Evolutionary conservation across 1,140 invertebrate species (phyloP), one percentile per base, ranked within the genome.

Genomic region (Anadara kagoshimensis): DNA sequence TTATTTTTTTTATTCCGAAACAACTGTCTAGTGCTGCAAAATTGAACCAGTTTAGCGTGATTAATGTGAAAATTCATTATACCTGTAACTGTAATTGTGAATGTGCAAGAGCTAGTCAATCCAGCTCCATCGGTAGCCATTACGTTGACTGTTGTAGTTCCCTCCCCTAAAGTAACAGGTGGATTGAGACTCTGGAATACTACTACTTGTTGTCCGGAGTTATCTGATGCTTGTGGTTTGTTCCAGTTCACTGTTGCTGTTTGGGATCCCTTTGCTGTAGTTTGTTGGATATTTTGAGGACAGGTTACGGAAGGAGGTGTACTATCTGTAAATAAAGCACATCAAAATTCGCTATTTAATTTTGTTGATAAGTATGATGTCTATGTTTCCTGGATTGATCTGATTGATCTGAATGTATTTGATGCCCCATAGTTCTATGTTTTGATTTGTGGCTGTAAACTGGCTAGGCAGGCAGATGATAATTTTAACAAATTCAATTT

Each of bases 21-120:
- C n/a, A n/a, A n/a, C n/a, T n/a, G n/a, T n/a, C n/a, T n/a, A n/a
- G n/a, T n/a, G n/a, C n/a, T n/a, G n/a, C n/a, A n/a, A n/a, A n/a
- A n/a, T n/a, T n/a, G n/a, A n/a, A n/a, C n/a, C n/a, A n/a, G n/a
- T n/a, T n/a, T n/a, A n/a, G n/a, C n/a, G n/a, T n/a, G n/a, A n/a
- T n/a, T 36, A 7, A 36, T 36, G 7, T 36, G 29, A 36, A 7
- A 2, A 36, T 36, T 36, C 2, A 36, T 7, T 44, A 74, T 43
- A 84, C 83, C 81, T 79, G 24, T 78, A 14, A 83, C 78, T 12
- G 62, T 76, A 41, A 85, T 71, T 7, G 53, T 73, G 47, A 83
- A 85, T 18, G 26, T 73, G 62, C 83, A 85, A 12, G 68, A 54
- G 14, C 69, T 24, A 0, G 74, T 63, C 12, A 78, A 66, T 14